Evolutionary conservation across 2,113 vertebrate species (phyloP).

Genomic region (Emydura subglobosa): DNA sequence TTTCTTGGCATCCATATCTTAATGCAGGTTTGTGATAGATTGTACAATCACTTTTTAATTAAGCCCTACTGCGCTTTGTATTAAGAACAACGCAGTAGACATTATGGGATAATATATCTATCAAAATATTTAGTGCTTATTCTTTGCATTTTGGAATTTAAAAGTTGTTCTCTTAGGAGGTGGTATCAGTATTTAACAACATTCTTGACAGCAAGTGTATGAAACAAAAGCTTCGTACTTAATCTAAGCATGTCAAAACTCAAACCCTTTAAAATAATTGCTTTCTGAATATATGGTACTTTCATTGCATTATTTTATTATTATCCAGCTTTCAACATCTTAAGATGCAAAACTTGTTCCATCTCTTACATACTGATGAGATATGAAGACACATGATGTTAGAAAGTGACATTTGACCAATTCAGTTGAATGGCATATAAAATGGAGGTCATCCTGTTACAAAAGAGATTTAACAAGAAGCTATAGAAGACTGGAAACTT

Average conservation of each 20-base stretch:
- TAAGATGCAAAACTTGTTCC: slow-evolving; percentile 53
- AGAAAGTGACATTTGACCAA: slow-evolving; percentile 49
- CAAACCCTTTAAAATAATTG: slow-evolving; percentile 70
- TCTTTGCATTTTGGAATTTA: slow-evolving; percentile 71
- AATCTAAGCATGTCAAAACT: slow-evolving; percentile 70
- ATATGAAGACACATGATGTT: slow-evolving; percentile 37
- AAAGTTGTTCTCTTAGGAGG: slow-evolving; percentile 71
- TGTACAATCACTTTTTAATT: slow-evolving; percentile 78
- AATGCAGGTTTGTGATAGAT: slow-evolving; percentile 73
- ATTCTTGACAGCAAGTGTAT: slow-evolving; percentile 65
- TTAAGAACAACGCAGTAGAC: slow-evolving; percentile 76
- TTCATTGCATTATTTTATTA: slow-evolving; percentile 58
- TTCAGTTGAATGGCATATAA: slow-evolving; percentile 24
- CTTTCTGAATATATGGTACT: slow-evolving; percentile 58
- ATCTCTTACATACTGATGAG: slow-evolving; percentile 63
- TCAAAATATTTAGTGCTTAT: slow-evolving; percentile 73
- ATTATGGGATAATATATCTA: slow-evolving; percentile 76
- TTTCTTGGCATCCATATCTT: slow-evolving; percentile 70
- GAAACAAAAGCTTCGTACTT: slow-evolving; percentile 54
- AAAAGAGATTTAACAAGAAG: slow-evolving; percentile 26
- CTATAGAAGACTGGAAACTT: slow-evolving; percentile 18
- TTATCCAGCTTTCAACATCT: slow-evolving; percentile 47
- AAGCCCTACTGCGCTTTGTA: slow-evolving; percentile 81
- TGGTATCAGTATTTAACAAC: slow-evolving; percentile 67
- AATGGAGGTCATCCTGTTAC: slow-evolving; percentile 30